Percentiles rank a stretch among this genome's conserved stretches.
Evolutionary conservation across 2,797 vertebrate genomes (phyloP).

Genomic region (Pterois miles): DNA sequence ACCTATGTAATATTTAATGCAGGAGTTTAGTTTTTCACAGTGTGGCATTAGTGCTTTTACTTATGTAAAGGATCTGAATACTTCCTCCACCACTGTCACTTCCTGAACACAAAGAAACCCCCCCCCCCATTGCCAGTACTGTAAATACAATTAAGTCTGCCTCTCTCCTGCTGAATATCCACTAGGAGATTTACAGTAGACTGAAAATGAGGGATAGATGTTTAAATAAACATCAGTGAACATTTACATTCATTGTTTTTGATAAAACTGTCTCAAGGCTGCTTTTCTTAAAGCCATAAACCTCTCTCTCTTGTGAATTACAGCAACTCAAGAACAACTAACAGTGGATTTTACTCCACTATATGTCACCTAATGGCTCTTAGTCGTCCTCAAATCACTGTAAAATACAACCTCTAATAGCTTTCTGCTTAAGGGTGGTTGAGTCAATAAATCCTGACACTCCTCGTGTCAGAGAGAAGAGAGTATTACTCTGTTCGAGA

Average conservation of each 20-base stretch:
- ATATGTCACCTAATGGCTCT: slow-evolving; percentile 5
- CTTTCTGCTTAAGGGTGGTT: background rate
- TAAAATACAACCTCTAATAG: slow-evolving; percentile 21
- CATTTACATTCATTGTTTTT: slow-evolving; percentile 7
- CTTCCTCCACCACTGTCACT: background rate
- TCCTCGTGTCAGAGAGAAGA: slow-evolving; percentile 13
- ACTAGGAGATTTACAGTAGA: slow-evolving; percentile 34
- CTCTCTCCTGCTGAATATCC: background rate
- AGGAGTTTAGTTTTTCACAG: background rate
- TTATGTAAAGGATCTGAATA: background rate
- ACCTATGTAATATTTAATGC: background rate
- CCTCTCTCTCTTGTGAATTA: slow-evolving; percentile 1
- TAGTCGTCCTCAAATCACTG: background rate
- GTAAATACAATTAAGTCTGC: slow-evolving; percentile 18
- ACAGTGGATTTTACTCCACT: slow-evolving; percentile 7
- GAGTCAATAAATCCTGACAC: slow-evolving; percentile 23
- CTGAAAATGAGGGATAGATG: background rate
- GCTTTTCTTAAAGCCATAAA: slow-evolving; percentile 12
- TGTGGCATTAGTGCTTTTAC: background rate
- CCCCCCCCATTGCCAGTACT: background rate
- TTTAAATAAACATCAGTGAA: slow-evolving; percentile 38
- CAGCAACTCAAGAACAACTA: slow-evolving; percentile 4
- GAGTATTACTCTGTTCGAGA: slow-evolving; percentile 1
- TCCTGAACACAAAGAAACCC: slow-evolving; percentile 6
- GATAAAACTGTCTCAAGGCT: background rate